phyloP scores from a whole-genome alignment of 2,113 vertebrate species.

The Halichoeres trimaculatus region DNA sequence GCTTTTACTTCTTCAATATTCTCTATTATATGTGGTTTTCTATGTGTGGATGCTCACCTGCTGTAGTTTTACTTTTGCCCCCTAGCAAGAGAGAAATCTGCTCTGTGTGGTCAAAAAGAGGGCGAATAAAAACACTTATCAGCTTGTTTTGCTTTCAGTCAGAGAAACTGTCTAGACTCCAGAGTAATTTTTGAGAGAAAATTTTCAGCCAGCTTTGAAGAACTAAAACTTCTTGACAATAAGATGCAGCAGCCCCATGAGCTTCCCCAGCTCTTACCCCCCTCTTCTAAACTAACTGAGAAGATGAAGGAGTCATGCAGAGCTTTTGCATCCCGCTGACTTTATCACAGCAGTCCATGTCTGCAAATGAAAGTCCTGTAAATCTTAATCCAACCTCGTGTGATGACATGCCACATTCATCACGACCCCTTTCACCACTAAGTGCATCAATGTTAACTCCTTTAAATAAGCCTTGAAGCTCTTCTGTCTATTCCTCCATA shows the following conservation, averaged over 20 bases:
- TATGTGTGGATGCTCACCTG: too few relatives aligned
- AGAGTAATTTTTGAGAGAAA: conserved; percentile 7
- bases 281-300: conserved; percentile 43
- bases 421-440: conserved; percentile 30
- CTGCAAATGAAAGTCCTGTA: conserved; percentile 26
- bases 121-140: not conserved
- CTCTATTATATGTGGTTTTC: too few relatives aligned
- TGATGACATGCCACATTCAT: conserved; percentile 30
- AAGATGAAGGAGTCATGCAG: conserved; percentile 19
- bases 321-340: conserved; percentile 8
- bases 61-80: too few relatives aligned
- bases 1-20: too few relatives aligned
- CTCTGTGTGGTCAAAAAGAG: not conserved
- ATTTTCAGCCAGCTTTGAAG: conserved; percentile 28
- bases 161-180: not conserved
- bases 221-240: conserved; percentile 5
- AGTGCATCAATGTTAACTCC: conserved; percentile 66
- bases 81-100: not conserved
- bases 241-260: conserved; percentile 28
- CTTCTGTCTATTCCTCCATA: conserved; percentile 65
- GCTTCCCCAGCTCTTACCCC: conserved; percentile 21
- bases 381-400: conserved; percentile 25
- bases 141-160: not conserved
- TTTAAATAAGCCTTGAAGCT: conserved; percentile 77
- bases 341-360: conserved; percentile 33